Evolutionary conservation across 2,888 invertebrate species (phyloP).

Genomic region (Luperina nickerlii): DNA sequence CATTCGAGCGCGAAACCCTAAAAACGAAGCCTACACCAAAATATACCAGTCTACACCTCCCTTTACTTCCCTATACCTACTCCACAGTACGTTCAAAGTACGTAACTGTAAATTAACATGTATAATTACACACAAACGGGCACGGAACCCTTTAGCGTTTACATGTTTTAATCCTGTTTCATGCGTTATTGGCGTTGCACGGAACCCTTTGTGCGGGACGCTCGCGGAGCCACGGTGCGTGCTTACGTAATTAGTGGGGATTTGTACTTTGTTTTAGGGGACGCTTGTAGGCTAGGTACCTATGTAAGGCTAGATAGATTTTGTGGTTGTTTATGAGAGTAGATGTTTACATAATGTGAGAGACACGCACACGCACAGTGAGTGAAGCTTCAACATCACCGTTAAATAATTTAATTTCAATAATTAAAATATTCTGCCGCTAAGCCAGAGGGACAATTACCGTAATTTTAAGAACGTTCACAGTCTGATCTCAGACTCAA

Average conservation of each 20-base stretch:
- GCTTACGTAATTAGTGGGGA: constrained; percentile 60
- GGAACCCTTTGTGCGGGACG: constrained; percentile 79
- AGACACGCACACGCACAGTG: too few relatives aligned
- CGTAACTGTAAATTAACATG: constrained; percentile 82
- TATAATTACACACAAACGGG: constrained; percentile 85
- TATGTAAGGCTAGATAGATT: constrained; percentile 24
- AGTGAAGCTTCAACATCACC: not conserved
- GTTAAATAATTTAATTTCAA: not conserved
- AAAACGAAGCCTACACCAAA: constrained; percentile 35
- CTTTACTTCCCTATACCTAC: constrained; percentile 22
- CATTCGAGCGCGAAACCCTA: constrained; percentile 57
- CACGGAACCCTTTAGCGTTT: constrained; percentile 85
- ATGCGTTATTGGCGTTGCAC: constrained; percentile 88
- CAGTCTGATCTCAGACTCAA: not conserved
- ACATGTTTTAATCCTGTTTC: constrained; percentile 89
- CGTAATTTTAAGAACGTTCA: not conserved
- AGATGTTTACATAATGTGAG: not conserved
- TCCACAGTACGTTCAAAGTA: constrained; percentile 55
- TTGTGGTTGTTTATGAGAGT: not conserved
- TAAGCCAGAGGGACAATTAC: not conserved
- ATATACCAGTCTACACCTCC: constrained; percentile 6
- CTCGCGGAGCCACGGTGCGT: constrained; percentile 75
- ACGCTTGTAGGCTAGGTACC: constrained; percentile 13
- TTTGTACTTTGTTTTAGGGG: constrained; percentile 44
- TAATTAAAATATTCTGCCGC: not conserved